A percentile compares a stretch with the other conserved stretches of the same genome.
Evolutionary conservation across 2,797 vertebrate genomes (phyloP).

Genomic region (Microctenopoma steveboyesi): DNA sequence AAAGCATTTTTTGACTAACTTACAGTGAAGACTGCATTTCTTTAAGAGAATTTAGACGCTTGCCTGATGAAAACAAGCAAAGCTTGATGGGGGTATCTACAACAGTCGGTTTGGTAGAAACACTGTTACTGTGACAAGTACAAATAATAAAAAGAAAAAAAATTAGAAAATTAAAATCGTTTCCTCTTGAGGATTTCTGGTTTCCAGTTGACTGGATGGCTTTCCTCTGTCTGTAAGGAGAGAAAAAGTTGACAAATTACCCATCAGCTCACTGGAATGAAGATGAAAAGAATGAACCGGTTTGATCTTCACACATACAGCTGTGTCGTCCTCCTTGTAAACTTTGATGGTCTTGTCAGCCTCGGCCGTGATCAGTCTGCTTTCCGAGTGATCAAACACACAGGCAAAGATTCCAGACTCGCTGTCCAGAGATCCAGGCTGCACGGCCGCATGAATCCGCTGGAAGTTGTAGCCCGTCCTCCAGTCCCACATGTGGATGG

Average conservation of each 20-base stretch:
- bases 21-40: constrained; percentile 64
- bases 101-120: constrained; percentile 41
- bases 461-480: constrained; percentile 99
- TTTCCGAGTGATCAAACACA: constrained; percentile 94
- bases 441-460: constrained; percentile 96
- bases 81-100: constrained; percentile 16
- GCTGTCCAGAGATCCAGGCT: constrained; percentile 97
- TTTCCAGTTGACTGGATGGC: constrained; percentile 98
- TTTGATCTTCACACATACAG: constrained; percentile 79
- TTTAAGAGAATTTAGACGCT: constrained; percentile 9
- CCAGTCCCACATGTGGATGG: constrained; percentile 99
- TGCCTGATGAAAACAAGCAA: constrained; percentile 13
- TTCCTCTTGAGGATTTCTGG: constrained; percentile 99
- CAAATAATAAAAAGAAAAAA: constrained; percentile 18
- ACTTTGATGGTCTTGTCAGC: constrained; percentile 99
- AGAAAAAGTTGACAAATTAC: constrained; percentile 64
- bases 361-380: constrained; percentile 94
- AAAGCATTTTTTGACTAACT: not conserved
- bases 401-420: constrained; percentile 98
- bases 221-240: constrained; percentile 93
- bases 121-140: constrained; percentile 24
- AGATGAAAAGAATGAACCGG: not conserved
- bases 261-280: rapidly evolving
- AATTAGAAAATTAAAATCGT: constrained; percentile 85
- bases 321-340: constrained; percentile 95